Conservation (phyloP, 2,797 vertebrate species). For the Rousettus madagascariensis region DNA sequence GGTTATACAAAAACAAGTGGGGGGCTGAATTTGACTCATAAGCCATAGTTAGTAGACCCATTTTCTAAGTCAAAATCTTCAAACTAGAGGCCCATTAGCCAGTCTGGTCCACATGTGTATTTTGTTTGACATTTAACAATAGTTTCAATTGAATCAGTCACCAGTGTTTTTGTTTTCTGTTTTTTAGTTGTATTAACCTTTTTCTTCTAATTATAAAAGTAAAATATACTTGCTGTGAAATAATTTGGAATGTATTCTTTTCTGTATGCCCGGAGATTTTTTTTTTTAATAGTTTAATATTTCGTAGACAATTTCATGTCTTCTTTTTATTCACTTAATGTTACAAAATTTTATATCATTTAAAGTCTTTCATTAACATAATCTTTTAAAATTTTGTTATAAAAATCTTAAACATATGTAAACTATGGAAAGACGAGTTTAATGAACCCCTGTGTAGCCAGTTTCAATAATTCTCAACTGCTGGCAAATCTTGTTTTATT, state of each 20-base stretch:
- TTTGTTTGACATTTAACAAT: constrained; percentile 24
- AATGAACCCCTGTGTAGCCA: not conserved
- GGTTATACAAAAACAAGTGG: not conserved
- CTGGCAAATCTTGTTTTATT: not conserved
- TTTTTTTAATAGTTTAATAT: constrained; percentile 11
- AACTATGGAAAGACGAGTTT: not conserved
- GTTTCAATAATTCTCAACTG: not conserved
- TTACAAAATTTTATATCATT: not conserved
- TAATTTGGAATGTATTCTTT: constrained; percentile 23
- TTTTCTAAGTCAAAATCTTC: constrained; percentile 39
- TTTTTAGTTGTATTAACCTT: constrained; percentile 1
- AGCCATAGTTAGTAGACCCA: not conserved
- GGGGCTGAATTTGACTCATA: not conserved
- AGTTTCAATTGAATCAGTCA: constrained; percentile 1
- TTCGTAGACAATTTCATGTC: not conserved
- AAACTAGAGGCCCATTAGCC: not conserved
- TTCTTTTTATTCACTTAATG: not conserved
- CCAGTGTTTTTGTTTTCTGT: not conserved
- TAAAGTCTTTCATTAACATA: constrained; percentile 40
- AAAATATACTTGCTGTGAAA: not conserved
- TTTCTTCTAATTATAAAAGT: constrained; percentile 4
- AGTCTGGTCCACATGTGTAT: not conserved
- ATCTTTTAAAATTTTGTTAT: constrained; percentile 28
- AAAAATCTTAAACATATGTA: not conserved
- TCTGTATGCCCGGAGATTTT: not conserved